Evolutionary conservation across 64 coral and sea anemone species (phyloP), one percentile per base, ranked within the genome.

Genomic region (Cladopsammia gracilis): DNA sequence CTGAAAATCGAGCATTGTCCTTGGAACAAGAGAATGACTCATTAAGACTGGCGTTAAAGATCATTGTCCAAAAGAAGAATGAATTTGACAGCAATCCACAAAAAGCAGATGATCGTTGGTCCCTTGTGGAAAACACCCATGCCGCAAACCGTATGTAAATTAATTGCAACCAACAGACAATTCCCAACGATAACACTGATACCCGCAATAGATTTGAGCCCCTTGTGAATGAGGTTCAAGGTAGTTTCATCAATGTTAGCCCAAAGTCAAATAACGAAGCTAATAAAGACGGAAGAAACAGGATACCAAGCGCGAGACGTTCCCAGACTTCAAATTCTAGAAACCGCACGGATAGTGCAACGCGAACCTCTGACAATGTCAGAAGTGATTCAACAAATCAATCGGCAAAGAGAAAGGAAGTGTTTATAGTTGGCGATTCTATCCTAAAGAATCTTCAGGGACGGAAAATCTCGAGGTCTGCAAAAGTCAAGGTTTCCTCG

Each of bases 221-320:
- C 48, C 46, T 76, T 76, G 47, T 48, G 0, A 53, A 53, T 76
- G 73, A 76, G 48, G 73, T 8, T 76, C 48, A 76, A 76, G 3
- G 5, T 74, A 74, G 71, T 74, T 74, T 74, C 71, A 74, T 74
- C 43, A 74, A 74, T 74, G 71, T 74, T 11, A 64, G 61, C 61
- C 61, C 61, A 74, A 74, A 44, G 43, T 12, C 71, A 74, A 74
- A 74, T 74, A 74, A 74, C 71, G 42, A 74, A 74, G 34, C 43
- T 74, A 74, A 48, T 45, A 74, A n/a, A n/a, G n/a, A n/a, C n/a
- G n/a, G n/a, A n/a, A n/a, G n/a, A n/a, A n/a, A n/a, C n/a, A n/a
- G 24, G 71, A 25, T 74, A 74, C 71, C 71, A 75, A 48, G 72
- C 72, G 15, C 42, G 72, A 75, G 72, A 75, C 44, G 72, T 48